Conservation (phyloP, 2,888 invertebrate genomes). For the Miltochrista miniata region DNA sequence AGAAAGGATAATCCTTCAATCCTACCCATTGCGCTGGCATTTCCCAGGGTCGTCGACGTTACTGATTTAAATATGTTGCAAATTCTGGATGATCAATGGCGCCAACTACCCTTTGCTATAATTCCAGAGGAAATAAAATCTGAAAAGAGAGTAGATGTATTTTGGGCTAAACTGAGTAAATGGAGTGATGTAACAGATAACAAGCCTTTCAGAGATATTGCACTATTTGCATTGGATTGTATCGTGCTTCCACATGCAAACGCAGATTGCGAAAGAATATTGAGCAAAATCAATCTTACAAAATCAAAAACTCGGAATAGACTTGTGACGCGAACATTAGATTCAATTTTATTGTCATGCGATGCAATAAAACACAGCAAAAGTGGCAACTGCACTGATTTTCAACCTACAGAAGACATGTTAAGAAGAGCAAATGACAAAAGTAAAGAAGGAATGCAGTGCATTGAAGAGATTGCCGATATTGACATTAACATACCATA, state of each 20-base stretch:
- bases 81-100: neutral
- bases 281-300: neutral
- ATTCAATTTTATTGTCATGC: neutral
- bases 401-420: neutral
- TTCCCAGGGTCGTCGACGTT: neutral
- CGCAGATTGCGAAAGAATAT: neutral
- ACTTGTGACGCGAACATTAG: neutral
- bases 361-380: neutral
- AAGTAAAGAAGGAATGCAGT: too few relatives aligned
- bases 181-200: too few relatives aligned
- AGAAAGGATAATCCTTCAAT: neutral
- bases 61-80: neutral
- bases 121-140: neutral
- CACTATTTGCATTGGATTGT: neutral
- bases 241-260: neutral
- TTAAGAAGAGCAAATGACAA: too few relatives aligned
- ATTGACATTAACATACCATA: too few relatives aligned
- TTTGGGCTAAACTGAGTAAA: neutral
- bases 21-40: neutral
- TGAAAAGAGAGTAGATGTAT: neutral
- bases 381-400: neutral
- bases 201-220: neutral
- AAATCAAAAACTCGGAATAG: neutral
- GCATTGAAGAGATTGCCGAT: too few relatives aligned
- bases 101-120: neutral